A percentile compares a stretch with the other conserved stretches of the same genome.
Conservation (phyloP, 2,797 vertebrate species). For the Selene dorsalis region DNA sequence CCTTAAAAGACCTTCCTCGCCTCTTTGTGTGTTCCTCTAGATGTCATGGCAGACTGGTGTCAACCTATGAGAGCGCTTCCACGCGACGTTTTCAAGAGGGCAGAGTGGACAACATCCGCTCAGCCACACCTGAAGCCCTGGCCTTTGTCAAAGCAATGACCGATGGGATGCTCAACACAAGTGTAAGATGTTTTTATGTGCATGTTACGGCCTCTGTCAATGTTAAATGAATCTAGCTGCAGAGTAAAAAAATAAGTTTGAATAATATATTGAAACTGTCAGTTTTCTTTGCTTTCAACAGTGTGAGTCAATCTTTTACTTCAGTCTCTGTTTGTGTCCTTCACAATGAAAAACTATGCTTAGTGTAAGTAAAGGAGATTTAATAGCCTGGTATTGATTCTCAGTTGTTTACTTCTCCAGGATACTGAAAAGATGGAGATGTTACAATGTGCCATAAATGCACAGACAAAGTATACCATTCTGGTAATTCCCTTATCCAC, state of each 20-base stretch:
- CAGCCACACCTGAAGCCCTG: constrained; percentile 90
- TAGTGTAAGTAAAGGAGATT: constrained; percentile 38
- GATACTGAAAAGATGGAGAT: constrained; percentile 89
- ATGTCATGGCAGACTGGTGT: constrained; percentile 84
- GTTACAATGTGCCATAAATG: constrained; percentile 88
- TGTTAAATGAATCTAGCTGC: constrained; percentile 17
- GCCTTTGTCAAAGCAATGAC: constrained; percentile 90
- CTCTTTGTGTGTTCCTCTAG: constrained; percentile 44
- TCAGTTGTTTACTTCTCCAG: constrained; percentile 73
- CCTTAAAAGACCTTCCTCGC: not conserved
- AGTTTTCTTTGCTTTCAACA: not conserved
- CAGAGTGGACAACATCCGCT: constrained; percentile 96
- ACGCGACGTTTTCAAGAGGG: constrained; percentile 91
- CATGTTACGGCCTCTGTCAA: constrained; percentile 5
- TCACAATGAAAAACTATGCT: constrained; percentile 9
- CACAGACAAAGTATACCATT: constrained; percentile 93
- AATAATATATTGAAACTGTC: constrained; percentile 12
- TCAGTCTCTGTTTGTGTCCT: constrained; percentile 5
- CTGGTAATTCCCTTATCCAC: constrained; percentile 83
- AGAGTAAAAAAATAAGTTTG: constrained; percentile 2
- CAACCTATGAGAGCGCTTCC: constrained; percentile 96
- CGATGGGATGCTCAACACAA: constrained; percentile 71
- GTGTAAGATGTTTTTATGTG: constrained; percentile 57
- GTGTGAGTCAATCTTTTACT: constrained; percentile 8
- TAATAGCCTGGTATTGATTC: constrained; percentile 43